phyloP scores from a whole-genome alignment of 2,888 invertebrate species.

The Lasius platythorax region DNA sequence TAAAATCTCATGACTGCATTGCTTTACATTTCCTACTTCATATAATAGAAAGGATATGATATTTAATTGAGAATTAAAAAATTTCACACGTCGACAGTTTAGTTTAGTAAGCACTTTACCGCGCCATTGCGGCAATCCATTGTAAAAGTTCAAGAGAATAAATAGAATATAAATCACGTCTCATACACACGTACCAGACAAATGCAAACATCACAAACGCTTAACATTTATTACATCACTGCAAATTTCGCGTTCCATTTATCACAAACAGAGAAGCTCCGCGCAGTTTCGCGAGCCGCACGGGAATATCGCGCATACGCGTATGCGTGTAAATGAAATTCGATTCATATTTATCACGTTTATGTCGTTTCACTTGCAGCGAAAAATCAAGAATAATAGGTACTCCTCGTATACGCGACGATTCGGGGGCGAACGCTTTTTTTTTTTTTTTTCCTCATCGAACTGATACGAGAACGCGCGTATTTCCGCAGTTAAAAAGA shows the following conservation, averaged over 20 bases:
- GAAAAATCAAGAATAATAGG: conserved; percentile 54
- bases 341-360: conserved; percentile 49
- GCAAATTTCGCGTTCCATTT: conserved; percentile 49
- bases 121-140: conserved; percentile 24
- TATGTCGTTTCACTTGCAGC: conserved; percentile 39
- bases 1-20: not conserved
- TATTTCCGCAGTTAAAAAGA: conserved; percentile 57
- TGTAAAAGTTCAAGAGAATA: conserved; percentile 48
- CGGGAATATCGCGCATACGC: conserved; percentile 16
- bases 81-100: conserved; percentile 22
- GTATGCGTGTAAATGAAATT: conserved; percentile 41
- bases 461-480: conserved; percentile 32
- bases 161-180: conserved; percentile 53
- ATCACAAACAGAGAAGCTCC: conserved; percentile 35
- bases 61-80: conserved; percentile 25
- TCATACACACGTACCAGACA: conserved; percentile 36
- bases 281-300: conserved; percentile 15
- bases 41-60: not conserved
- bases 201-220: conserved; percentile 43
- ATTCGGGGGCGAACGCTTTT: not conserved
- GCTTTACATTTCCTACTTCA: not conserved
- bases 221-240: conserved; percentile 52
- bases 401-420: not conserved
- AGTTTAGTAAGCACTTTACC: not conserved
- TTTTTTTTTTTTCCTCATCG: conserved; percentile 11